Evolutionary conservation across 2,797 vertebrate species (phyloP).

Genomic region (Cuniculus paca): DNA sequence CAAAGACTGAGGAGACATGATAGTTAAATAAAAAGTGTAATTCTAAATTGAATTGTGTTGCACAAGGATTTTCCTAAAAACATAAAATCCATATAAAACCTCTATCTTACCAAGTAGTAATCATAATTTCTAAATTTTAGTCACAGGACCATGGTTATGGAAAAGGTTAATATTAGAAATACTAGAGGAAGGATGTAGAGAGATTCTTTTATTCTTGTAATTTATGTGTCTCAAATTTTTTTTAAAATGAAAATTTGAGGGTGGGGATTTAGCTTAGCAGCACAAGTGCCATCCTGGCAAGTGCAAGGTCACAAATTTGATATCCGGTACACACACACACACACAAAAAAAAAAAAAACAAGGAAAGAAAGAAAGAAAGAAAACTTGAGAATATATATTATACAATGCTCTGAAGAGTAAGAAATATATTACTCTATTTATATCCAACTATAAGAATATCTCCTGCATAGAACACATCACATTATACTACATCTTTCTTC

Average conservation of each 20-base stretch:
- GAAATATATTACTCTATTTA: not conserved
- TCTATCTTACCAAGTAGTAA: not conserved
- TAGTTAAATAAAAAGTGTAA: not conserved
- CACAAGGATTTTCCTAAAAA: not conserved
- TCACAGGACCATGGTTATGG: not conserved
- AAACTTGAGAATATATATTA: not conserved
- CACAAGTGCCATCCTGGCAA: too few relatives aligned
- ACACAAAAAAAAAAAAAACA: too few relatives aligned
- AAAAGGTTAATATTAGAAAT: not conserved
- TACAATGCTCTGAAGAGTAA: not conserved
- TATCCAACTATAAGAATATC: not conserved
- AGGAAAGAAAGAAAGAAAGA: too few relatives aligned
- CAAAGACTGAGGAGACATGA: not conserved
- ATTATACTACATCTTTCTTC: not conserved
- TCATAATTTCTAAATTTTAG: not conserved
- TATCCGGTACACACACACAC: too few relatives aligned
- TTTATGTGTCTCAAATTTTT: not conserved
- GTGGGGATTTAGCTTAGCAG: too few relatives aligned
- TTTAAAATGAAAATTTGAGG: not conserved
- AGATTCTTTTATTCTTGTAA: not conserved
- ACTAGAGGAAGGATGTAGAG: not conserved
- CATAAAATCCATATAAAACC: not conserved
- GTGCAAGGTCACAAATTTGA: too few relatives aligned
- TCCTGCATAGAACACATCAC: not conserved
- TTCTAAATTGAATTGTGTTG: not conserved